These are phyloP conservation scores for Hiodon tergisus DNA, from an alignment of 2,113 vertebrate genomes.

Conservation along the genomic window DNA sequence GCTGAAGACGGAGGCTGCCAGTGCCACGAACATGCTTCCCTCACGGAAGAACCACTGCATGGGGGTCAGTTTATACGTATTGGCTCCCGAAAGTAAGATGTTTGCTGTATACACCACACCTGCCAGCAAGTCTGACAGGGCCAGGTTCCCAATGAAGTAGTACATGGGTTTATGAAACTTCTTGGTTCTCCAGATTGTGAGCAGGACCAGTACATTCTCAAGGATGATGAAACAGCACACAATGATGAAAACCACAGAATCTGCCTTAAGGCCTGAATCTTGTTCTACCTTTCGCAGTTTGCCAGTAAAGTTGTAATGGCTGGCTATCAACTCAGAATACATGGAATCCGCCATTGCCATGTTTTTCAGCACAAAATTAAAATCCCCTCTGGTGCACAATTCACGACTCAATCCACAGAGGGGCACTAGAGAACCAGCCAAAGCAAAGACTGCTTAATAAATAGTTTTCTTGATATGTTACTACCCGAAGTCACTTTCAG, in stretches of 20 bases:
- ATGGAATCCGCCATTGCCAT: conserved; percentile 60
- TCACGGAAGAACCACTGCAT: conserved; percentile 92
- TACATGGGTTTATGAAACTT: conserved; percentile 99
- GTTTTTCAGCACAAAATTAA: conserved; percentile 40
- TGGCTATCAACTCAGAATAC: conserved; percentile 76
- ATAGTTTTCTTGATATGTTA: neutral
- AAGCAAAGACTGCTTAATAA: conserved; percentile 24
- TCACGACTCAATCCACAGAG: conserved; percentile 43
- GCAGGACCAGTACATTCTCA: conserved; percentile 90
- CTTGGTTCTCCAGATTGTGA: conserved; percentile 97
- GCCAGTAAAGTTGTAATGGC: conserved; percentile 94
- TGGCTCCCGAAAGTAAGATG: conserved; percentile 86
- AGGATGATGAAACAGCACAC: conserved; percentile 95
- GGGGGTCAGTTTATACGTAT: conserved; percentile 83
- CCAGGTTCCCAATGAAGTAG: conserved; percentile 98
- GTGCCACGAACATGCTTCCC: conserved; percentile 93
- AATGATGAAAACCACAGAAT: conserved; percentile 89
- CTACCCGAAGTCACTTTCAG: conserved; percentile 32
- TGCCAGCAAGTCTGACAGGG: conserved; percentile 90
- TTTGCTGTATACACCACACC: conserved; percentile 89
- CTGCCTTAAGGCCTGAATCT: conserved; percentile 72
- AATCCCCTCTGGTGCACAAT: conserved; percentile 19
- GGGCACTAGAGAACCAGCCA: conserved; percentile 43
- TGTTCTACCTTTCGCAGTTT: conserved; percentile 67
- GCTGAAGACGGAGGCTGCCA: conserved; percentile 94